Evolutionary conservation across 2,888 invertebrate genomes (phyloP), one percentile per base, ranked within the genome.

Genomic region (Calliphora vomitoria): DNA sequence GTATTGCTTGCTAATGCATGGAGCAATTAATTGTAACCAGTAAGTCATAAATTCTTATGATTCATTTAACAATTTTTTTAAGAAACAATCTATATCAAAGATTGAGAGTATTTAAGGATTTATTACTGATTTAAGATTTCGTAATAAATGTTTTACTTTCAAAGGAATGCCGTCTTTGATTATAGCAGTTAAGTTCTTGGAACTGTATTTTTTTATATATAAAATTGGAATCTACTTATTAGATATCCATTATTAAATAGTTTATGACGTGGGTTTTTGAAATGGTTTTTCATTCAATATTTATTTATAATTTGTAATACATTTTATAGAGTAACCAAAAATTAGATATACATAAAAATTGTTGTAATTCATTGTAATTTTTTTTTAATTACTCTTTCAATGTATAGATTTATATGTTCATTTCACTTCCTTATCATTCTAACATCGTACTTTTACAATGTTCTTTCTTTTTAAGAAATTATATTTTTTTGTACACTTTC

Each of bases 71-170:
- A 4, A 11, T 20, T 38, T 55, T 55, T n/a, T 47, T 31, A 3
- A 10, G 35, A 50, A 31, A 20, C 58, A 71, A 50, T 35, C 44
- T 13, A 60, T 44, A 60, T 35, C 41, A 3, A 44, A 55, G 44
- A 58, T 79, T 44, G 5, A 25, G n/a, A 71, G 15, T 15, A 69
- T 41, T 74, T 69, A 8, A 66, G 35, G 35, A 74, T 66, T 82
- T 66, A 74, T 66, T 25, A 18, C 20, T 55, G 64, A 72, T 81
- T 72, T 64, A 3, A 53, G 64, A 72, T 72, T 82, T 82, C 74
- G 13, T 58, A 31, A 58, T 82, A 82, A 82, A 66, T 35, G 13
- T 64, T 18, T 31, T 5, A 47, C 5, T 64, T 55, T 47, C 35
- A 35, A 41, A 31, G 64, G 44, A 81, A 47, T 50, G 38, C 53